Evolutionary conservation across 2,797 vertebrate genomes (phyloP).

Genomic region (Notoglanidium macrostoma): DNA sequence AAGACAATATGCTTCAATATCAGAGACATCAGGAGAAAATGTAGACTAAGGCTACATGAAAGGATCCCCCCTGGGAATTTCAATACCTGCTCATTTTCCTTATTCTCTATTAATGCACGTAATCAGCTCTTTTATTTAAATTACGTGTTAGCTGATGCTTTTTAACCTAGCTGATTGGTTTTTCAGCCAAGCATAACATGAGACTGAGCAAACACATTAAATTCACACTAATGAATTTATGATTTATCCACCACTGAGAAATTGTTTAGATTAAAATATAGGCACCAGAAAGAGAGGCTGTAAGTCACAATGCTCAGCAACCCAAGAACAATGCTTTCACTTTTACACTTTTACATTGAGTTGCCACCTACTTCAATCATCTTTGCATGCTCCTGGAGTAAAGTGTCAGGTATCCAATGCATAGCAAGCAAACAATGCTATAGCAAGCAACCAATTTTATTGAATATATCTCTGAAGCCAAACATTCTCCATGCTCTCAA

Average conservation of each 20-base stretch:
- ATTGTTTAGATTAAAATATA: neutral
- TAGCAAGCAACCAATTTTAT: neutral
- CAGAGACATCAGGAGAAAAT: neutral
- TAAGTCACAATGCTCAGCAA: neutral
- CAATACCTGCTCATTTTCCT: neutral
- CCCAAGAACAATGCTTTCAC: neutral
- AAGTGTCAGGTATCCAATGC: neutral
- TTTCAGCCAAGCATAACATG: slow-evolving; percentile 9
- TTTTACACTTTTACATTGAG: neutral
- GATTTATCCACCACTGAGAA: neutral
- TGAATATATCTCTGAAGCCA: neutral
- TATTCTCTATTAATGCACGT: slow-evolving; percentile 1
- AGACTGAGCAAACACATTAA: neutral
- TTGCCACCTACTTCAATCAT: neutral
- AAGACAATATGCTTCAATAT: neutral
- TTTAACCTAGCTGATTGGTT: neutral
- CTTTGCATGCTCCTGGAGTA: neutral
- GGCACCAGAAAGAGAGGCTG: neutral
- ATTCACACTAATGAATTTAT: slow-evolving; percentile 10
- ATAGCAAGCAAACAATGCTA: neutral
- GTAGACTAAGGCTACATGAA: neutral
- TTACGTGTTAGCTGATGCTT: neutral
- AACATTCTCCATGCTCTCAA: neutral
- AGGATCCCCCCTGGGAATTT: neutral
- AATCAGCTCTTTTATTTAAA: neutral